Evolutionary conservation across 2,797 vertebrate genomes (phyloP), one percentile per base, ranked within the genome.

Genomic region (Myripristis jacobus): DNA sequence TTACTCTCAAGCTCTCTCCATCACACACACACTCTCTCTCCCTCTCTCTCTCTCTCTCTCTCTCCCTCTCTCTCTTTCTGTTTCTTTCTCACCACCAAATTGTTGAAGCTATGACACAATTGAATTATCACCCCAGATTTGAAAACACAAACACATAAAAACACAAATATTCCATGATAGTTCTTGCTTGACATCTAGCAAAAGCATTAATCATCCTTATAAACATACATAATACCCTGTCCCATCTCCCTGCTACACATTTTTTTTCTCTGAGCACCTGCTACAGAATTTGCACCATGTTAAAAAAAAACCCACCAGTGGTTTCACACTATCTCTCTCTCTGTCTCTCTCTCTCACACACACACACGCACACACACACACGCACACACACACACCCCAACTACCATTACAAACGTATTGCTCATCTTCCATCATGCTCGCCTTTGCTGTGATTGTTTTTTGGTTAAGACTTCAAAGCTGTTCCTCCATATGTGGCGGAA

Each of bases 181-280:
- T 41, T 12, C 21, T 25, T n/a, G 22, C 24, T 44, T 18, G 1
- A 21, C 21, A 25, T 27, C 4, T 18, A n/a, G 19, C 38, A 15
- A 41, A 70, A 59, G 16, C 60, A 46, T 53, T 47, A 0, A 64
- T 50, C 60, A 62, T 21, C 41, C 64, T 16, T 2, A 54, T 54
- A 18, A 56, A 19, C 19, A 48, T 16, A 62, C 21, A 58, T 19
- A 43, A 82, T 63, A 86, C 66, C 77, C 73, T 66, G 58, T 73
- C 34, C 29, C 81, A 5, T 25, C 47, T 18, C 77, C 66, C 24
- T 83, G 80, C 79, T 80, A 82, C 82, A 83, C 48, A 59, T 80
- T 11, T 7, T 55, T 56, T 62, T 31, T 76, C 6, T 1, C 31
- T 16, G 21, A 64, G 46, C 65, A 77, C 64, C 64, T 50, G 18